These are phyloP conservation scores for Oasisia sp. DNA, from an alignment of 2,888 invertebrate genomes.

Conservation along the genomic window DNA sequence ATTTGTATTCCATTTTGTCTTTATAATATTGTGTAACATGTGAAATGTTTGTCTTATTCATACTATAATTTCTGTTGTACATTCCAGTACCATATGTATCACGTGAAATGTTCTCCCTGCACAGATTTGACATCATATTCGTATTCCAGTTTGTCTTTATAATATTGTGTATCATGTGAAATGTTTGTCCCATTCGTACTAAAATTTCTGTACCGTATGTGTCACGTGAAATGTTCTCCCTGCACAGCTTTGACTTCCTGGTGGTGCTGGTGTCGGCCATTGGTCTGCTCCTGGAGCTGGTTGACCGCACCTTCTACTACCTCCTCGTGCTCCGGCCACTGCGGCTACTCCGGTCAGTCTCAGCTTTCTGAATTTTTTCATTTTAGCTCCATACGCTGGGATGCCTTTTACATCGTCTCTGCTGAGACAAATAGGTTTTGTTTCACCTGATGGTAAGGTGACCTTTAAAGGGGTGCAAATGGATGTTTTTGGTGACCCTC, in stretches of 20 bases:
- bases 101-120: slow-evolving; percentile 22
- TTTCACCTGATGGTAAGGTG: too few species aligned
- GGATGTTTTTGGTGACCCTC: too few species aligned
- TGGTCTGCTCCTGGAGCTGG: slow-evolving; percentile 75
- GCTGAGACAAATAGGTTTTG: too few species aligned
- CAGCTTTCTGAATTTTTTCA: too few species aligned
- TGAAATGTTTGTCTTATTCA: slow-evolving; percentile 6
- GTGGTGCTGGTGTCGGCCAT: slow-evolving; percentile 67
- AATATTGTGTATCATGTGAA: background rate
- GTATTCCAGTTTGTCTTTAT: too few species aligned
- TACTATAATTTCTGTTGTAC: background rate
- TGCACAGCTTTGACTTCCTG: slow-evolving; percentile 65
- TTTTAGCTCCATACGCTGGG: too few species aligned
- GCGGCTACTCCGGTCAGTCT: slow-evolving; percentile 62
- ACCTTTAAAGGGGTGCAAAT: too few species aligned
- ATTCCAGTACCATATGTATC: slow-evolving; percentile 20
- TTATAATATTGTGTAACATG: background rate
- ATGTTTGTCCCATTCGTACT: slow-evolving; percentile 7
- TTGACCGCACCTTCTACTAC: slow-evolving; percentile 76
- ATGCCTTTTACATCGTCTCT: too few species aligned
- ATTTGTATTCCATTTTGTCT: too few species aligned
- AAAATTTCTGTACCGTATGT: background rate
- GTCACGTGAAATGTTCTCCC: slow-evolving; percentile 23
- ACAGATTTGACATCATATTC: too few species aligned
- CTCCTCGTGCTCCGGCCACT: slow-evolving; percentile 71